Conservation (phyloP, 2,797 vertebrate genomes). For the Gambelia wislizenii region DNA sequence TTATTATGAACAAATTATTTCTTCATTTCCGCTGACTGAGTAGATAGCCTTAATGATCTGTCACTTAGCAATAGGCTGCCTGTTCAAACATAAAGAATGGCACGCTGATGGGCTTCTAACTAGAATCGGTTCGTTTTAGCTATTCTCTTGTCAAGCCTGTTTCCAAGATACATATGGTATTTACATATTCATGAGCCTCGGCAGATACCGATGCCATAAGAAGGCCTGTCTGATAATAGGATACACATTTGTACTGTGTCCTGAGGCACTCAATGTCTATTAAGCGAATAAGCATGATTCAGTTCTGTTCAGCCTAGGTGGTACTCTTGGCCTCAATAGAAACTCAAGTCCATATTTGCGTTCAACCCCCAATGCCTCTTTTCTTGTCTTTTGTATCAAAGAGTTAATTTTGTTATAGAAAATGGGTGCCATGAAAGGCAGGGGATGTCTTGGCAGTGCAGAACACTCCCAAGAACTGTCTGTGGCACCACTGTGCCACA, state of each 20-base stretch:
- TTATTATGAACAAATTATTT: slow-evolving; percentile 87
- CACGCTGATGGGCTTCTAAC: slow-evolving; percentile 81
- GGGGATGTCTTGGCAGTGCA: not conserved
- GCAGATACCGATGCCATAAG: slow-evolving; percentile 71
- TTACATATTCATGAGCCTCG: slow-evolving; percentile 84
- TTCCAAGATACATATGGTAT: slow-evolving; percentile 80
- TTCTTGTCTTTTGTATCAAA: slow-evolving; percentile 31
- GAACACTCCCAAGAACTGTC: slow-evolving; percentile 19
- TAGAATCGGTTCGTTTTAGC: slow-evolving; percentile 83
- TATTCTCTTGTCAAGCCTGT: slow-evolving; percentile 83
- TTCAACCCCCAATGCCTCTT: slow-evolving; percentile 9
- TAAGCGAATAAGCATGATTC: slow-evolving; percentile 76
- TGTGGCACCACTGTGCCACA: not conserved
- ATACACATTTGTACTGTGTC: slow-evolving; percentile 80
- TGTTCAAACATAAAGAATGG: slow-evolving; percentile 85
- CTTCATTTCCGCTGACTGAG: slow-evolving; percentile 84
- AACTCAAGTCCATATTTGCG: slow-evolving; percentile 50
- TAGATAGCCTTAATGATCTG: slow-evolving; percentile 86
- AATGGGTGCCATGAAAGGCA: slow-evolving; percentile 27
- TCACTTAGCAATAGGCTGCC: slow-evolving; percentile 85
- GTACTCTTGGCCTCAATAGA: slow-evolving; percentile 59
- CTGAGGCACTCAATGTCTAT: slow-evolving; percentile 79
- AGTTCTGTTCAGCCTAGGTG: slow-evolving; percentile 64
- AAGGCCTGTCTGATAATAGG: slow-evolving; percentile 79
- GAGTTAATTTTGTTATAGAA: slow-evolving; percentile 42